Evolutionary conservation across 1,140 invertebrate genomes (phyloP).

Genomic region (Vollenhovia emeryi): DNA sequence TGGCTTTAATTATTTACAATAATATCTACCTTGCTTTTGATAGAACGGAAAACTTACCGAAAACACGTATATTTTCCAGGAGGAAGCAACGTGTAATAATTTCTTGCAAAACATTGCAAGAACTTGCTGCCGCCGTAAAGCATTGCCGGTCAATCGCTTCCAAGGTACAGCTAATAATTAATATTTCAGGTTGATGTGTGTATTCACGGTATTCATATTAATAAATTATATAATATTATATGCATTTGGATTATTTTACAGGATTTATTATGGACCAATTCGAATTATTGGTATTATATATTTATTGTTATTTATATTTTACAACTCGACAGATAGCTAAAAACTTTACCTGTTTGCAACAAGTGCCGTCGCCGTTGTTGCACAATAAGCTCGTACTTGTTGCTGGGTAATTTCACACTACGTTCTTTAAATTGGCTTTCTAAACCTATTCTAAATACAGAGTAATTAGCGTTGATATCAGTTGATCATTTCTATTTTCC

Average conservation of each 20-base stretch:
- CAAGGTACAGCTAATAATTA: constrained; percentile 54
- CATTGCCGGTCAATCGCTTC: constrained; percentile 29
- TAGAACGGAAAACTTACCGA: constrained; percentile 46
- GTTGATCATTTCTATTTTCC: neutral
- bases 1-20: neutral
- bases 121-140: constrained; percentile 62
- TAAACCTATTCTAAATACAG: constrained; percentile 63
- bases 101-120: constrained; percentile 68
- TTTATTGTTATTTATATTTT: constrained; percentile 5
- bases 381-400: constrained; percentile 62
- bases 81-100: constrained; percentile 58
- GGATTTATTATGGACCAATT: neutral
- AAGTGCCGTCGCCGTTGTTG: constrained; percentile 62
- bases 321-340: neutral
- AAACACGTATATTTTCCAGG: constrained; percentile 66
- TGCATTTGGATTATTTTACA: neutral
- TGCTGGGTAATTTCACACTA: constrained; percentile 19
- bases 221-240: too few species aligned
- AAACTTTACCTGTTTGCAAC: constrained; percentile 51
- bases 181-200: neutral
- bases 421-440: constrained; percentile 66
- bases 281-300: neutral
- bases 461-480: neutral
- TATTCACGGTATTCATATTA: too few species aligned
- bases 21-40: neutral